phyloP scores from a whole-genome alignment of 2,888 invertebrate species.

The Rosalia funebris region DNA sequence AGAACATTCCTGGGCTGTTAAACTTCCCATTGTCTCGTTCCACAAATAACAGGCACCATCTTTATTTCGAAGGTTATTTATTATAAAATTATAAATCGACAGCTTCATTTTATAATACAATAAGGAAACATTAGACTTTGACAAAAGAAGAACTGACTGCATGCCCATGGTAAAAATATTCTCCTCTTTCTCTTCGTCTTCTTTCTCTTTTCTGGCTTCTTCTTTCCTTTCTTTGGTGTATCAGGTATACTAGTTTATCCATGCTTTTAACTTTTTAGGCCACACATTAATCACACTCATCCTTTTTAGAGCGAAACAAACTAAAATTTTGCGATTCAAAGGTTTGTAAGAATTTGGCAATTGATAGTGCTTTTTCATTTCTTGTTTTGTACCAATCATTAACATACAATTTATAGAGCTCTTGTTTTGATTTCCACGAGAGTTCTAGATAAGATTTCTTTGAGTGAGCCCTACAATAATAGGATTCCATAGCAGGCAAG shows the following conservation, averaged over 20 bases:
- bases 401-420: not conserved
- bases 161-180: constrained; percentile 33
- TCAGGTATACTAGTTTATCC: not conserved
- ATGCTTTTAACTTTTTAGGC: not conserved
- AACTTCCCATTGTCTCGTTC: constrained; percentile 17
- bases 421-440: not conserved
- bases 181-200: constrained; percentile 26
- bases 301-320: constrained; percentile 2
- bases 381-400: not conserved
- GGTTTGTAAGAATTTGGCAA: not conserved
- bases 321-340: not conserved
- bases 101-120: constrained; percentile 33
- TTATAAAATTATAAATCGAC: constrained; percentile 29
- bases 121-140: constrained; percentile 30
- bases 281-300: not conserved
- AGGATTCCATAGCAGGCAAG: not conserved
- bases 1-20: constrained; percentile 26
- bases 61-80: constrained; percentile 12
- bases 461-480: not conserved
- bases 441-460: not conserved
- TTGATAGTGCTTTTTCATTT: not conserved
- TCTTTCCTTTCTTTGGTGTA: not conserved
- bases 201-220: constrained; percentile 26
- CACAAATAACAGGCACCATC: constrained; percentile 29
- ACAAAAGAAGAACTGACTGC: constrained; percentile 31